phyloP scores from a whole-genome alignment of 2,888 invertebrate species.

The Elaeidobius kamerunicus region DNA sequence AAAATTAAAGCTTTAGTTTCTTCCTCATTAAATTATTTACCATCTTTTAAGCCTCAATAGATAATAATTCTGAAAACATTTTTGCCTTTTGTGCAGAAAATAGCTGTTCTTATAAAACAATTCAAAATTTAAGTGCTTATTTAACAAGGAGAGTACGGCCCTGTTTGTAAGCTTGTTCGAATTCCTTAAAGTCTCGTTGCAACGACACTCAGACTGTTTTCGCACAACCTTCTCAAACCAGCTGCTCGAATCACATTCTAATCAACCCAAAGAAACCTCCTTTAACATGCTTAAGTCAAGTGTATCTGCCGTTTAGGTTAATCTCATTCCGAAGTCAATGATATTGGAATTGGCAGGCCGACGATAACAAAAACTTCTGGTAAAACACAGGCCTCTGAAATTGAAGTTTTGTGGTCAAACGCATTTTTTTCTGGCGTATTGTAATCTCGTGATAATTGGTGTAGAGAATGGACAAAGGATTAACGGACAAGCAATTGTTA shows the following conservation, averaged over 20 bases:
- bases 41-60: too few relatives aligned
- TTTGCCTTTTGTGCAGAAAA: too few relatives aligned
- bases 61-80: too few relatives aligned
- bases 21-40: too few relatives aligned
- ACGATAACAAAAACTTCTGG: constrained; percentile 37
- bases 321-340: constrained; percentile 44
- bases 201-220: constrained; percentile 5
- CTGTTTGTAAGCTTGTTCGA: constrained; percentile 6
- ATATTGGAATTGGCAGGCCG: constrained; percentile 37
- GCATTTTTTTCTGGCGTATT: constrained; percentile 9
- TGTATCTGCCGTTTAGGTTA: constrained; percentile 41
- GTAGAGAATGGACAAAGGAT: constrained; percentile 19
- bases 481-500: constrained; percentile 1
- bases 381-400: constrained; percentile 40
- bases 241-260: constrained; percentile 39
- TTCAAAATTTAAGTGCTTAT: background rate
- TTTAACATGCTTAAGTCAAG: constrained; percentile 35
- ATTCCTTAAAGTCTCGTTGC: constrained; percentile 12
- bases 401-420: constrained; percentile 33
- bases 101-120: too few relatives aligned
- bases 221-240: background rate
- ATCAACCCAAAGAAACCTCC: constrained; percentile 22
- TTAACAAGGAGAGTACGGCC: too few relatives aligned
- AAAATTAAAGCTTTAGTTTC: too few relatives aligned
- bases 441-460: constrained; percentile 22